These are phyloP conservation scores for Takifugu flavidus DNA, from an alignment of 2,113 vertebrate genomes.

Conservation along the genomic window DNA sequence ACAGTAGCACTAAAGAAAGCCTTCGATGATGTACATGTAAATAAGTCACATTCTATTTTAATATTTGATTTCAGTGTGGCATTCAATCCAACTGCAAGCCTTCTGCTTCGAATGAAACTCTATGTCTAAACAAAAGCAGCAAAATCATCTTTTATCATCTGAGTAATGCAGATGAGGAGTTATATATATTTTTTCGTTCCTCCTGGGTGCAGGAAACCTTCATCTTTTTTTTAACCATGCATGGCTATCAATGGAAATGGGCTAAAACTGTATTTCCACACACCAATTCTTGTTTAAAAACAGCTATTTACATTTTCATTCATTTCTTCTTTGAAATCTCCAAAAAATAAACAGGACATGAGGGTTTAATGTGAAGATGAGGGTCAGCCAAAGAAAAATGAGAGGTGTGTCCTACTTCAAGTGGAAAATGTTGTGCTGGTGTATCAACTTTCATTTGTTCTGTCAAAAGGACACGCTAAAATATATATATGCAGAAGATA, in stretches of 20 bases:
- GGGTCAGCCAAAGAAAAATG: background rate
- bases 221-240: background rate
- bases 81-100: background rate
- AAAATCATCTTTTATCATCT: background rate
- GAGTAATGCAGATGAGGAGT: background rate
- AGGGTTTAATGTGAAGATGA: conserved; percentile 4
- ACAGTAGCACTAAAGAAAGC: background rate
- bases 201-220: background rate
- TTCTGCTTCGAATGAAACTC: background rate
- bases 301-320: background rate
- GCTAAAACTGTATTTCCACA: background rate
- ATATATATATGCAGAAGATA: conserved; percentile 4
- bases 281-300: background rate
- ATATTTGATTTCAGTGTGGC: background rate
- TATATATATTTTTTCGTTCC: background rate
- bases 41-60: background rate
- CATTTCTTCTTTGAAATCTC: background rate
- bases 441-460: conserved; percentile 13
- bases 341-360: too few relatives aligned
- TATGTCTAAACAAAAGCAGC: background rate
- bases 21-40: background rate
- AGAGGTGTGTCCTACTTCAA: conserved; percentile 4
- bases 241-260: background rate
- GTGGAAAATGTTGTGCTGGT: conserved; percentile 22
- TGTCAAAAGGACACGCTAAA: background rate